These are phyloP conservation scores for Latrodectus hesperus DNA, from an alignment of 2,888 invertebrate species.

Conservation along the genomic window DNA sequence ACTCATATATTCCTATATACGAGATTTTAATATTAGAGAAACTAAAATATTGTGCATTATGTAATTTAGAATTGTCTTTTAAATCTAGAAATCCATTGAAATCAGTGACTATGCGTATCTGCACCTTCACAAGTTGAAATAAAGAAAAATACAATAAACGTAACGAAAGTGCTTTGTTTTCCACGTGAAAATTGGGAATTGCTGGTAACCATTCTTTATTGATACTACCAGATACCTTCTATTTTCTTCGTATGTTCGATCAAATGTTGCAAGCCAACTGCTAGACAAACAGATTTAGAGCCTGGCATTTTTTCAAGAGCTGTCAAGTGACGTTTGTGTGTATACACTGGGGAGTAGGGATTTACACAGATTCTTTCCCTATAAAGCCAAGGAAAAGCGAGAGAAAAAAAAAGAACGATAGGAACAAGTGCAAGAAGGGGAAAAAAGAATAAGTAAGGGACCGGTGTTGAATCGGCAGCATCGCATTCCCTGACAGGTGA, in stretches of 20 bases:
- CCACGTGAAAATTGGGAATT: not conserved
- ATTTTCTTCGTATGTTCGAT: conserved; percentile 26
- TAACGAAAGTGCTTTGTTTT: no score
- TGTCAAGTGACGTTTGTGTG: conserved; percentile 63
- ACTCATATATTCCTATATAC: no score
- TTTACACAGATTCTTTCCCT: conserved; percentile 58
- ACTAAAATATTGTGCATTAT: no score
- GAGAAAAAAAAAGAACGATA: not conserved
- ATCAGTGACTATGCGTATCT: no score
- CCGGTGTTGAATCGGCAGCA: conserved; percentile 56
- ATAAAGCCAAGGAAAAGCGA: conserved; percentile 6
- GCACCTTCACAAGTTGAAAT: no score
- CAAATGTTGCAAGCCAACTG: conserved; percentile 34
- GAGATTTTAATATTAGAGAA: no score
- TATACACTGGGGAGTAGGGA: conserved; percentile 63
- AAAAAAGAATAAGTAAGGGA: conserved; percentile 25
- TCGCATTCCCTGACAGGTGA: conserved; percentile 62
- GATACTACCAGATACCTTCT: conserved; percentile 17
- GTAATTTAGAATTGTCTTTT: no score
- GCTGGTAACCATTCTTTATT: conserved; percentile 15
- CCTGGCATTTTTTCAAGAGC: conserved; percentile 51
- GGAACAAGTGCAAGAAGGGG: not conserved
- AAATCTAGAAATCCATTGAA: no score
- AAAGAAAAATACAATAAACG: no score
- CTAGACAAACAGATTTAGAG: conserved; percentile 53